phyloP scores from a whole-genome alignment of 2,797 vertebrate species.

The Schizopygopsis malacanthus region DNA sequence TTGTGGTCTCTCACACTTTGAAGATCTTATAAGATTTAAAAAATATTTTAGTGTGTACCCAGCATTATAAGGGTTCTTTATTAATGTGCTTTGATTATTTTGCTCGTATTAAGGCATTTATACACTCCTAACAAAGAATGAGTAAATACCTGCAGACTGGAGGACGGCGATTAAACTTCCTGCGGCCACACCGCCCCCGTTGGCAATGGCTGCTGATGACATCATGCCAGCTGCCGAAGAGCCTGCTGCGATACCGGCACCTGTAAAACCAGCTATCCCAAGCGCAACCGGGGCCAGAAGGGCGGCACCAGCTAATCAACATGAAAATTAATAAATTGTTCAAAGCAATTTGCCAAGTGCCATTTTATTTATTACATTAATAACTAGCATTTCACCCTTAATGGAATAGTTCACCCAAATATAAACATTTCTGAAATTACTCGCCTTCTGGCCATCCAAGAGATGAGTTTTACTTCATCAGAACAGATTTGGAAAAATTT shows the following conservation, averaged over 20 bases:
- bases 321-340: not conserved
- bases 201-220: conserved; percentile 58
- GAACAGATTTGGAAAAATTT: not conserved
- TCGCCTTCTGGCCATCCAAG: not conserved
- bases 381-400: not conserved
- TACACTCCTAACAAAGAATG: not conserved
- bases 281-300: conserved; percentile 8
- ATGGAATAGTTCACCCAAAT: not conserved
- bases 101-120: not conserved
- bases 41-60: no score
- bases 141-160: conserved; percentile 57
- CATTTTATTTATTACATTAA: not conserved
- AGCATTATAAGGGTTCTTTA: not conserved
- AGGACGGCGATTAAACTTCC: conserved; percentile 59
- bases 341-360: not conserved
- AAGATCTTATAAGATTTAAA: no score
- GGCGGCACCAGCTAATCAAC: conserved; percentile 34
- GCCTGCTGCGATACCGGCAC: conserved; percentile 47
- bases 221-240: conserved; percentile 58
- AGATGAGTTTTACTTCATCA: not conserved
- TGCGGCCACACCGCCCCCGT: conserved; percentile 58
- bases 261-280: conserved; percentile 47
- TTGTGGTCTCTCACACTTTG: no score
- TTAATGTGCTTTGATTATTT: not conserved
- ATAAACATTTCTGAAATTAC: not conserved